Evolutionary conservation across 2,113 vertebrate genomes (phyloP), one percentile per base, ranked within the genome.

Genomic region (Hassar affinis): DNA sequence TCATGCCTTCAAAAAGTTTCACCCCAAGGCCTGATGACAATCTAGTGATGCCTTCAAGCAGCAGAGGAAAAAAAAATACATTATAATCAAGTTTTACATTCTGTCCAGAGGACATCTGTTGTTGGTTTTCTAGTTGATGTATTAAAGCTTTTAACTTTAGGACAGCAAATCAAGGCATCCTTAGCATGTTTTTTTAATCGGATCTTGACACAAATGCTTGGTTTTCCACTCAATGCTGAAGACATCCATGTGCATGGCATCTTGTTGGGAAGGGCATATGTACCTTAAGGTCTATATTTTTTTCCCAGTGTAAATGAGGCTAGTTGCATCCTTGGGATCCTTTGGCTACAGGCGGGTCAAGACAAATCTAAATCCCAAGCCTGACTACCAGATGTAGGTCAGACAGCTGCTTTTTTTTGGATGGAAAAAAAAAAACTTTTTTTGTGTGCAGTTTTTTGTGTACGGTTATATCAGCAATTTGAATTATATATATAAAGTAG

Each of bases 1-100:
- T 86, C 77, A 38, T 78, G 52, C 75, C 87, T 51, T 87, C 84
- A 83, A 79, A 87, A 84, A 77, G 68, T 83, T 87, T n/a, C 83
- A 85, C 90, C 88, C 87, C 3, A 74, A 61, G 54, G 59, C 54
- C 51, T 25, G 6, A 66, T 56, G 86, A 81, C 9, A 72, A 80
- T 81, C 62, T 69, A 42, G 3, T 0, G 0, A n/a, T 15, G 30
- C 59, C 74, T 66, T 17, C 42, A 6, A 61, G 17, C 71, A 59
- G 35, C 2, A 45, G 49, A 42, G 47, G 33, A 42, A 7, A 61
- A 69, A 61, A 49, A 49, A 9, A 68, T 17, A 52, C 61, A 30
- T 59, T 33, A 71, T 45, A 25, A 59, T 74, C 80, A 72, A 12
- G n/a, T 30, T 71, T 61, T 47, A 61, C 15, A 33, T 47, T 75